These are phyloP conservation scores for Xenotilapia longispinis DNA, from an alignment of 2,113 vertebrate genomes.

Conservation along the genomic window DNA sequence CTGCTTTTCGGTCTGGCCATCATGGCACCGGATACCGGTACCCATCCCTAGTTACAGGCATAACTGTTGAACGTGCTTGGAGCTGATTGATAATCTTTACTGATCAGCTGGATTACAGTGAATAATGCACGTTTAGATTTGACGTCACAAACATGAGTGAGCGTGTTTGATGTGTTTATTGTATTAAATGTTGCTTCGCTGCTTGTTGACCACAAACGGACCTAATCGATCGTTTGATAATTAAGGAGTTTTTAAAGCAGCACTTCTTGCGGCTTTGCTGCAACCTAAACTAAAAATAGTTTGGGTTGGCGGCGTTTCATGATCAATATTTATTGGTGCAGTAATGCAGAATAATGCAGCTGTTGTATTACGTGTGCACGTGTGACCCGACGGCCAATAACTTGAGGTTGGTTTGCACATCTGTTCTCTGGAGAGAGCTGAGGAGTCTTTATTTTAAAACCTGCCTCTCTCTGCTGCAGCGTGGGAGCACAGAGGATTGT, in stretches of 20 bases:
- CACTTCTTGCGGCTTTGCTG: background rate
- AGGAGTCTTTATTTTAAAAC: background rate
- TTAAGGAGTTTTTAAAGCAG: background rate
- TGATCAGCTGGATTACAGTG: background rate
- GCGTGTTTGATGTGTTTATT: background rate
- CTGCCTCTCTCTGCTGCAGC: background rate
- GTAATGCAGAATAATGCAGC: fast-evolving
- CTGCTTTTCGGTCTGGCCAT: too few species aligned
- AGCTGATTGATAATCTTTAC: background rate
- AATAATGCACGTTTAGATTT: background rate
- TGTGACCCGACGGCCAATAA: background rate
- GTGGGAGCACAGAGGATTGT: background rate
- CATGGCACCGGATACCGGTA: too few species aligned
- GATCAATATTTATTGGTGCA: background rate
- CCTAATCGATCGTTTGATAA: background rate
- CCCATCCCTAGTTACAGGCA: fast-evolving
- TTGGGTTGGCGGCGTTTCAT: background rate
- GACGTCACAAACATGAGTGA: background rate
- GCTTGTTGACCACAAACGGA: background rate
- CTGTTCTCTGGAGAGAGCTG: background rate
- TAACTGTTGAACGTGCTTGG: fast-evolving
- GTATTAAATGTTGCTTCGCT: background rate
- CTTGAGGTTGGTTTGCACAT: background rate
- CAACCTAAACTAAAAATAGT: background rate
- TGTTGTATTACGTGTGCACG: background rate